phyloP scores from a whole-genome alignment of 2,797 vertebrate species.

The Hylomyscus alleni region DNA sequence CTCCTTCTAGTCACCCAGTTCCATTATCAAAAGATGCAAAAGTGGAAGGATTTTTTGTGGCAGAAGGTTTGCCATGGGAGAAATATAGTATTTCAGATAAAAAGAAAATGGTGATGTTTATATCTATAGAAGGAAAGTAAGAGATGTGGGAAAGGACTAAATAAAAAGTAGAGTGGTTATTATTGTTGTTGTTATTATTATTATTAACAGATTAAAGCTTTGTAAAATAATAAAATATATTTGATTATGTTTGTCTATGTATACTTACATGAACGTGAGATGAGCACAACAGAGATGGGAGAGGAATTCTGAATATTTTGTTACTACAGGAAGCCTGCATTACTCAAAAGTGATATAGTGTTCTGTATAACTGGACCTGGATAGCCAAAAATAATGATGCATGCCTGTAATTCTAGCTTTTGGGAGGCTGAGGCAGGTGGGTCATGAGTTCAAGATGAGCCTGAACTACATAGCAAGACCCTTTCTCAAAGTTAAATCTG shows the following conservation, averaged over 20 bases:
- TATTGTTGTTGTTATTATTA: not conserved
- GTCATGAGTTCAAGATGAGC: not conserved
- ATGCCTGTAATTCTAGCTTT: not conserved
- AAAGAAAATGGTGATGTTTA: not conserved
- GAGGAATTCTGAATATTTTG: constrained; percentile 37
- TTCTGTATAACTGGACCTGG: not conserved
- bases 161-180: not conserved
- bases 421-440: no score
- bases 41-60: not conserved
- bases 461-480: not conserved
- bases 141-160: not conserved
- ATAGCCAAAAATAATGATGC: not conserved
- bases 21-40: not conserved
- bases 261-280: not conserved
- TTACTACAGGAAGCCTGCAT: not conserved
- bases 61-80: not conserved
- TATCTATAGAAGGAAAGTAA: not conserved
- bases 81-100: not conserved
- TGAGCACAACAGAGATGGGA: constrained; percentile 4
- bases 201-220: not conserved
- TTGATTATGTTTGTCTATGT: not conserved
- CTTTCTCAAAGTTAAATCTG: not conserved
- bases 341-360: not conserved
- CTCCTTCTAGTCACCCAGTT: no score
- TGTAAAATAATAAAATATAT: constrained; percentile 3